These are phyloP conservation scores for Chlorops oryzae DNA, from an alignment of 1,140 invertebrate species.

Conservation along the genomic window DNA sequence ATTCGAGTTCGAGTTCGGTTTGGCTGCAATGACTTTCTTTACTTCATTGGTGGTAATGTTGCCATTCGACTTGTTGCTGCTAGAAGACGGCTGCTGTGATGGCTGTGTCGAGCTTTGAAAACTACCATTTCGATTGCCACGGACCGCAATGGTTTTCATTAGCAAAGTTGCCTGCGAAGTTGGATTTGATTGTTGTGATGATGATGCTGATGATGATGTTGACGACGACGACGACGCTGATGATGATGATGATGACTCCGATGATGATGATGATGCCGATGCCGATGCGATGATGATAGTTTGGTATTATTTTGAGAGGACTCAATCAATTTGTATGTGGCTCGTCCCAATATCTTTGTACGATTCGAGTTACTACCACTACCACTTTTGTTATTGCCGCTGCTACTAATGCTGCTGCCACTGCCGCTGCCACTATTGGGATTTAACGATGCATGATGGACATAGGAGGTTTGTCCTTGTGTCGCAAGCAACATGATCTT, in stretches of 20 bases:
- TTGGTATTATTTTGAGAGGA: slow-evolving; percentile 7
- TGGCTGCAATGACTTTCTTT: background rate
- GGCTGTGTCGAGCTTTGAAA: no score
- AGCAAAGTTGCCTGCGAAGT: slow-evolving; percentile 32
- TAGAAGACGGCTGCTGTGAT: no score
- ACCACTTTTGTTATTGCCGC: slow-evolving; percentile 11
- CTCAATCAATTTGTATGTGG: background rate
- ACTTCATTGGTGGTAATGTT: slow-evolving; percentile 5
- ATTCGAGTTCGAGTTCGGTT: background rate
- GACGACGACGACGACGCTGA: no score
- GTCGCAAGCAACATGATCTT: slow-evolving; percentile 23
- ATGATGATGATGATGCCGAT: slow-evolving; percentile 46
- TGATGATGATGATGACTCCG: slow-evolving; percentile 24
- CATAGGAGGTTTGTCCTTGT: slow-evolving; percentile 15
- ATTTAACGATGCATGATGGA: slow-evolving; percentile 1
- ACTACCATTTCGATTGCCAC: slow-evolving; percentile 51
- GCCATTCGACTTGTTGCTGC: slow-evolving; percentile 1
- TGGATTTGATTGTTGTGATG: no score
- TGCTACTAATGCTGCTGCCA: slow-evolving; percentile 17
- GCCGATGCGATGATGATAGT: slow-evolving; percentile 19
- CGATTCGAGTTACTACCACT: background rate
- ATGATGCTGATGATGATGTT: no score
- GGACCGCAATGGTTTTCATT: slow-evolving; percentile 45
- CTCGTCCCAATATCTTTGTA: no score
- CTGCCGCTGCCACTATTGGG: slow-evolving; percentile 7